Conservation (phyloP, 1,140 invertebrate genomes). For the Macrobrachium rosenbergii region DNA sequence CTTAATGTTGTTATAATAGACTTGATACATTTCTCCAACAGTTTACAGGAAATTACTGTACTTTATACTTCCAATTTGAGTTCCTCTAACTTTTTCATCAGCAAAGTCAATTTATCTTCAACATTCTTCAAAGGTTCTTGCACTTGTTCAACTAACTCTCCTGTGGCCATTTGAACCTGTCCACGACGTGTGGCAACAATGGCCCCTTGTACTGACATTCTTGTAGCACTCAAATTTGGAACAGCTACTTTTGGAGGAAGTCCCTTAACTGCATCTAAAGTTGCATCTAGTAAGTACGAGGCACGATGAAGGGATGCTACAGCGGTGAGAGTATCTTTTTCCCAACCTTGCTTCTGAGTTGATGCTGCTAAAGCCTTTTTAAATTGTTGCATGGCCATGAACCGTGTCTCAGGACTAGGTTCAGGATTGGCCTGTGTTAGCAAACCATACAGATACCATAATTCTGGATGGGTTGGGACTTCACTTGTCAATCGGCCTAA, state of each 20-base stretch:
- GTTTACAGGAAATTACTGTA: too few relatives aligned
- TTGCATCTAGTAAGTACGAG: conserved; percentile 36
- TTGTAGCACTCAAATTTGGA: conserved; percentile 37
- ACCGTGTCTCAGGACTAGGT: conserved; percentile 76
- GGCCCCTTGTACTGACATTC: conserved; percentile 26
- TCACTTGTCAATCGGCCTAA: conserved; percentile 84
- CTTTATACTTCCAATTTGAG: conserved; percentile 3
- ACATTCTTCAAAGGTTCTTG: conserved; percentile 44
- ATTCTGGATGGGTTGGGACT: conserved; percentile 76
- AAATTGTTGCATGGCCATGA: conserved; percentile 74
- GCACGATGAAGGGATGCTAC: conserved; percentile 49
- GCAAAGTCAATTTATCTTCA: conserved; percentile 29
- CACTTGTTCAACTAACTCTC: conserved; percentile 44
- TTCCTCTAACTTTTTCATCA: conserved; percentile 23
- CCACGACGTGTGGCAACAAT: conserved; percentile 31
- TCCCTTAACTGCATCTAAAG: conserved; percentile 28
- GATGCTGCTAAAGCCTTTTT: conserved; percentile 73
- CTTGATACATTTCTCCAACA: too few relatives aligned
- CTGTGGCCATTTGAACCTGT: conserved; percentile 41
- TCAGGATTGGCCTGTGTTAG: conserved; percentile 72
- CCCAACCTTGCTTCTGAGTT: conserved; percentile 75
- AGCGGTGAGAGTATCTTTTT: conserved; percentile 69
- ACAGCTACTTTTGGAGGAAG: conserved; percentile 28
- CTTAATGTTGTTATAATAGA: too few relatives aligned
- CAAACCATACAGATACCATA: conserved; percentile 83